Conservation (phyloP, 2,888 invertebrate species). For the Drosophila robusta region DNA sequence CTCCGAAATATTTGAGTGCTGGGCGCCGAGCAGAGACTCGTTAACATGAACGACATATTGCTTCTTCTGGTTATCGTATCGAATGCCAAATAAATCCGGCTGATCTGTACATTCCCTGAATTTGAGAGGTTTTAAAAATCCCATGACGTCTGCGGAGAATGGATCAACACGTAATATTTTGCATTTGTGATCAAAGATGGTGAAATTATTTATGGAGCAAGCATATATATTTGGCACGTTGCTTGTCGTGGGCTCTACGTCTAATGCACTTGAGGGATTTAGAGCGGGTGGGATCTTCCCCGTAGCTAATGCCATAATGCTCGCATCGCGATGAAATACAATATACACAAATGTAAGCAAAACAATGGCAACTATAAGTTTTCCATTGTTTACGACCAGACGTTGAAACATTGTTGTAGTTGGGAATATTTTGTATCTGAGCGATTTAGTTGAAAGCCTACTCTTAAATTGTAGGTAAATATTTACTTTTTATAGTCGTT, state of each 20-base stretch:
- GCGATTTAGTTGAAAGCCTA: background rate
- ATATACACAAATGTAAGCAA: conserved; percentile 6
- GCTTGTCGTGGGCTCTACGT: background rate
- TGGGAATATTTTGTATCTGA: background rate
- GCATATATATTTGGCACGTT: background rate
- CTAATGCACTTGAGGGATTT: background rate
- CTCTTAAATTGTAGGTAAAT: background rate
- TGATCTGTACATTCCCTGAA: conserved; percentile 24
- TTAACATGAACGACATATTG: conserved; percentile 47
- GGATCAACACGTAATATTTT: conserved; percentile 87
- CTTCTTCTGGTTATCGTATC: conserved; percentile 26
- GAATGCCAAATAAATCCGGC: conserved; percentile 27
- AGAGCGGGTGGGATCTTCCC: background rate
- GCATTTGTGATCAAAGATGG: conserved; percentile 86
- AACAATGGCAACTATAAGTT: background rate
- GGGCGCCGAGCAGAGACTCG: conserved; percentile 2
- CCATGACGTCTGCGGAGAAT: conserved; percentile 85
- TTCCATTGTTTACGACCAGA: conserved; percentile 1
- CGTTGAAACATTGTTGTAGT: conserved; percentile 8
- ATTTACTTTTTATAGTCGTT: background rate
- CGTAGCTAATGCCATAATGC: background rate
- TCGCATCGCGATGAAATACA: background rate
- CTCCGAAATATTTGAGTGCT: conserved; percentile 24
- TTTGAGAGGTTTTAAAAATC: background rate
- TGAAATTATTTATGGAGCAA: background rate